phyloP scores from a whole-genome alignment of 2,113 vertebrate genomes.

The Caloenas nicobarica region DNA sequence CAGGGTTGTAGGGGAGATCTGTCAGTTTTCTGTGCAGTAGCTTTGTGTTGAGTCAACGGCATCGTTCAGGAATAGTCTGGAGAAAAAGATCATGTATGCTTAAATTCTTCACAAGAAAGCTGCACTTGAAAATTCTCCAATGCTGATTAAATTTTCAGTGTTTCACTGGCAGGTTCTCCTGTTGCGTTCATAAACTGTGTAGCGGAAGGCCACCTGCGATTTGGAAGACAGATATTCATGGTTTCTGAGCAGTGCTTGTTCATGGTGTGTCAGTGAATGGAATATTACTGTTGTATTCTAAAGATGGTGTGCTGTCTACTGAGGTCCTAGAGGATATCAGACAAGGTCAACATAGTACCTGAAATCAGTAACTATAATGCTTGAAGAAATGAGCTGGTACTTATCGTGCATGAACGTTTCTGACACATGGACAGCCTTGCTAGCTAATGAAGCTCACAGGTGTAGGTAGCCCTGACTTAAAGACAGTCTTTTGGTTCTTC shows the following conservation, averaged over 20 bases:
- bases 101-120: not conserved
- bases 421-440: not conserved
- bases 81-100: not conserved
- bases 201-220: not conserved
- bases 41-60: not conserved
- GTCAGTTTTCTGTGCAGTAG: not conserved
- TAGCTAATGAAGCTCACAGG: not conserved
- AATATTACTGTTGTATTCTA: not conserved
- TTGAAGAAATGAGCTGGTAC: not conserved
- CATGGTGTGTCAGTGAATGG: not conserved
- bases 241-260: not conserved
- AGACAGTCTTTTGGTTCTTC: not conserved
- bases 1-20: not conserved
- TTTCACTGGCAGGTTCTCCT: not conserved
- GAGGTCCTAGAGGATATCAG: not conserved
- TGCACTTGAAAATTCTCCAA: not conserved
- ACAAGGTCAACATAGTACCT: not conserved
- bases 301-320: not conserved
- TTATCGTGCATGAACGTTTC: not conserved
- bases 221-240: not conserved
- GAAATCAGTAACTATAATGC: not conserved
- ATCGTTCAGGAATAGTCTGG: not conserved
- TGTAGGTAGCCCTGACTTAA: not conserved
- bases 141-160: not conserved
- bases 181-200: not conserved